A percentile compares a stretch with the other conserved stretches of the same genome.
Evolutionary conservation across 2,113 vertebrate genomes (phyloP).

Genomic region (Tiliqua scincoides): DNA sequence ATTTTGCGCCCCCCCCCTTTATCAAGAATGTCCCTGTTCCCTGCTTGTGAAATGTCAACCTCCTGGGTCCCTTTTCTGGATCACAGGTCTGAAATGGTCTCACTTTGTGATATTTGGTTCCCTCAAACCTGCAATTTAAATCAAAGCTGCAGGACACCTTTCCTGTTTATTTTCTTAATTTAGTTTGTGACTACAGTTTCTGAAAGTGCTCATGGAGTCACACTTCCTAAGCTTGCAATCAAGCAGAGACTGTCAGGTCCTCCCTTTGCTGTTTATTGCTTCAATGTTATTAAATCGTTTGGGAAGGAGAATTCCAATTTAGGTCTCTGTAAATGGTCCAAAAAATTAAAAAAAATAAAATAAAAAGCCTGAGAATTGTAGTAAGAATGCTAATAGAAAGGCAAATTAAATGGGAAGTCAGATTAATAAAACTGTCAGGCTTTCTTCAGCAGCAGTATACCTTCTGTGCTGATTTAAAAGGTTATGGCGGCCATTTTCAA

Average conservation of each 20-base stretch:
- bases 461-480: constrained; percentile 38
- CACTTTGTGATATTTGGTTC: constrained; percentile 7
- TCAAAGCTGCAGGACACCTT: not conserved
- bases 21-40: not conserved
- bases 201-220: not conserved
- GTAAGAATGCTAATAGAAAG: constrained; percentile 24
- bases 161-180: constrained; percentile 5
- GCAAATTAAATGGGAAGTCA: constrained; percentile 39
- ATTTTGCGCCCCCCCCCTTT: not conserved
- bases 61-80: not conserved
- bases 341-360: no score
- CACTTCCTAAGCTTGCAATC: constrained; percentile 8
- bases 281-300: constrained; percentile 25
- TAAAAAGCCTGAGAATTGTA: constrained; percentile 26
- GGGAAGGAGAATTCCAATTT: constrained; percentile 34
- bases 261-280: constrained; percentile 31
- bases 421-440: constrained; percentile 41
- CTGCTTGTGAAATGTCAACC: not conserved
- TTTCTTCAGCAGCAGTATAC: constrained; percentile 45
- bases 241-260: constrained; percentile 29
- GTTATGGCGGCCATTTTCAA: no score
- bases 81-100: not conserved
- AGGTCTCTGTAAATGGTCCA: constrained; percentile 30
- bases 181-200: not conserved
- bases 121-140: not conserved